These are phyloP conservation scores for Drosophila ogumai DNA, from an alignment of 1,140 invertebrate species.

Conservation along the genomic window DNA sequence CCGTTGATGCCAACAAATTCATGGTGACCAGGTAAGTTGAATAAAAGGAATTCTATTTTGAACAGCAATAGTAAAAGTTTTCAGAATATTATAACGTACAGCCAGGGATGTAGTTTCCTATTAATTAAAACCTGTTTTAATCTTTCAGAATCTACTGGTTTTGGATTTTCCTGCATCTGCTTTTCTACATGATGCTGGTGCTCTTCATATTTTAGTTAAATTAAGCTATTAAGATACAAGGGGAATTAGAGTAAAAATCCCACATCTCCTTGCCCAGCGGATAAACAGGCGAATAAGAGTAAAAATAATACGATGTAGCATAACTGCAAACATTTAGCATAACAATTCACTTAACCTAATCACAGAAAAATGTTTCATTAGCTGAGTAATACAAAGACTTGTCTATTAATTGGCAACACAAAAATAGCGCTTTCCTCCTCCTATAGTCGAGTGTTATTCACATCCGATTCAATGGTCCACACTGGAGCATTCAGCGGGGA, in stretches of 20 bases:
- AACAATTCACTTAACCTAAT: slow-evolving; percentile 63
- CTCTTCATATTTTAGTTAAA: slow-evolving; percentile 52
- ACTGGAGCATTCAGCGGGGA: slow-evolving; percentile 69
- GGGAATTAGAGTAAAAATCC: background rate
- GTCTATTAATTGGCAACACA: slow-evolving; percentile 24
- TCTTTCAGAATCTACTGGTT: slow-evolving; percentile 64
- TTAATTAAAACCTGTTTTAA: background rate
- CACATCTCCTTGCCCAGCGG: background rate
- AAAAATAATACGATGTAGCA: slow-evolving; percentile 6
- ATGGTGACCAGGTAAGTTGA: slow-evolving; percentile 87
- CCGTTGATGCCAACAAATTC: slow-evolving; percentile 87
- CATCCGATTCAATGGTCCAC: slow-evolving; percentile 75
- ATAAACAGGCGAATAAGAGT: background rate
- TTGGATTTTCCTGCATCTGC: slow-evolving; percentile 66
- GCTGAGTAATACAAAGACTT: slow-evolving; percentile 31
- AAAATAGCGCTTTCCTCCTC: background rate
- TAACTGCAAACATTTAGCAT: slow-evolving; percentile 23
- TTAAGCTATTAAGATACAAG: background rate
- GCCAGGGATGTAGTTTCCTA: background rate
- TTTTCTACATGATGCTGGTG: slow-evolving; percentile 48
- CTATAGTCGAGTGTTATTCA: slow-evolving; percentile 74
- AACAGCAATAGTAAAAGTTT: background rate
- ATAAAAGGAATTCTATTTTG: background rate
- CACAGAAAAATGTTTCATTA: slow-evolving; percentile 69
- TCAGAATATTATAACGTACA: background rate